phyloP scores from a whole-genome alignment of 2,797 vertebrate genomes.

The Lophotriccus pileatus region DNA sequence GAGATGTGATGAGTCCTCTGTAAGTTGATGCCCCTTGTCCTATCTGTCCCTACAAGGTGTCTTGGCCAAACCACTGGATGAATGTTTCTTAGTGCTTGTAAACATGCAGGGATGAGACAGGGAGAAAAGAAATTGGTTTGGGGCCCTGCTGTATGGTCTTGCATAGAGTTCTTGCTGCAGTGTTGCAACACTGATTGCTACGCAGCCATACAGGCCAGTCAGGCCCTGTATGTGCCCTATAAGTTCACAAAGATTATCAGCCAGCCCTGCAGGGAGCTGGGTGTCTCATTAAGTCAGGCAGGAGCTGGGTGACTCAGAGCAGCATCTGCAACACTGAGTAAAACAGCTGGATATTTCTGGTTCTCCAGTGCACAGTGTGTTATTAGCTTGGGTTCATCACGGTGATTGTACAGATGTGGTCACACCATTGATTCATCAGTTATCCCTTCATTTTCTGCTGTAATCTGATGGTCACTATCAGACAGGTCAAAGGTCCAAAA shows the following conservation, averaged over 20 bases:
- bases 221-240: not conserved
- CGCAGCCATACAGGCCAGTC: not conserved
- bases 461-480: slow-evolving; percentile 27
- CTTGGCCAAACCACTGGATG: not conserved
- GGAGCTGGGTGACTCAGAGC: slow-evolving; percentile 25
- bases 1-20: not conserved
- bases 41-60: not conserved
- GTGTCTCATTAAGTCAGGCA: not conserved
- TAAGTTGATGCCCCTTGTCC: not conserved
- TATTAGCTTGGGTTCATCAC: slow-evolving; percentile 27
- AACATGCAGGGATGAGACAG: not conserved
- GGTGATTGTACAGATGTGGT: not conserved
- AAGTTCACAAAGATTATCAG: not conserved
- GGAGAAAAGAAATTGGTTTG: not conserved
- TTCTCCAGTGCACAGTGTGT: not conserved
- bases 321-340: slow-evolving; percentile 6
- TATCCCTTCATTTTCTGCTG: not conserved
- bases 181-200: slow-evolving; percentile 13
- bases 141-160: not conserved
- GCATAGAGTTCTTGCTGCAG: not conserved
- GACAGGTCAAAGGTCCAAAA: slow-evolving; percentile 6
- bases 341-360: slow-evolving; percentile 39
- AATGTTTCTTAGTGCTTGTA: not conserved
- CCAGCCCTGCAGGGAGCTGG: not conserved
- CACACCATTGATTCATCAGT: not conserved